Evolutionary conservation across 2,797 vertebrate species (phyloP).

Genomic region (Danio choprae): DNA sequence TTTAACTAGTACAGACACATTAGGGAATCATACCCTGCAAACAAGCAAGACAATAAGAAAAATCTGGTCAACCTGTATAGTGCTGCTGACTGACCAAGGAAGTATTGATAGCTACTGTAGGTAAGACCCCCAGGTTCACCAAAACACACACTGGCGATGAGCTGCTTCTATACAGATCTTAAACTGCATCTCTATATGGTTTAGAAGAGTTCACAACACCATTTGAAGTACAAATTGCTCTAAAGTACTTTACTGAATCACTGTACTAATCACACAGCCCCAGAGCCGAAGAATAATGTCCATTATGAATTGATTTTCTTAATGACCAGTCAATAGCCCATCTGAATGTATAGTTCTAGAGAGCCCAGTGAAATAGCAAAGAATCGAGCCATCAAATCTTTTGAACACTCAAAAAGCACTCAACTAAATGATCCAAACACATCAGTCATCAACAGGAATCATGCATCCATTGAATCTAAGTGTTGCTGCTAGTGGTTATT

Average conservation of each 20-base stretch:
- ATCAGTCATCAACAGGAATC: constrained; percentile 51
- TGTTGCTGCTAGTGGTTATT: constrained; percentile 58
- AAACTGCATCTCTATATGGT: neutral
- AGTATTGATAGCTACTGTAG: too few relatives aligned
- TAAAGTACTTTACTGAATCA: constrained; percentile 53
- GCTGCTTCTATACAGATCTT: neutral
- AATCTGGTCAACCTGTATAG: neutral
- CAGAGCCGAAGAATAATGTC: constrained; percentile 42
- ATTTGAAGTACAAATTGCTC: constrained; percentile 19
- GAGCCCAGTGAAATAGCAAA: neutral
- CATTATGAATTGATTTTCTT: constrained; percentile 61
- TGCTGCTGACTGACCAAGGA: neutral
- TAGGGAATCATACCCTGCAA: neutral
- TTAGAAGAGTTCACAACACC: neutral
- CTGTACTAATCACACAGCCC: constrained; percentile 54
- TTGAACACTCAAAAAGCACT: constrained; percentile 55
- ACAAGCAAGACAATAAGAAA: neutral
- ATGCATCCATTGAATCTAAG: constrained; percentile 56
- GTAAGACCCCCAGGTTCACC: too few relatives aligned
- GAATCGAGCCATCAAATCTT: constrained; percentile 12
- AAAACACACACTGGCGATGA: neutral
- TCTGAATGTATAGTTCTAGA: constrained; percentile 27
- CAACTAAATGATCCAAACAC: constrained; percentile 59
- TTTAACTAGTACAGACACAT: neutral
- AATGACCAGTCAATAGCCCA: constrained; percentile 49